These are phyloP conservation scores for Macropodus opercularis DNA, from an alignment of 2,797 vertebrate genomes.

Conservation along the genomic window DNA sequence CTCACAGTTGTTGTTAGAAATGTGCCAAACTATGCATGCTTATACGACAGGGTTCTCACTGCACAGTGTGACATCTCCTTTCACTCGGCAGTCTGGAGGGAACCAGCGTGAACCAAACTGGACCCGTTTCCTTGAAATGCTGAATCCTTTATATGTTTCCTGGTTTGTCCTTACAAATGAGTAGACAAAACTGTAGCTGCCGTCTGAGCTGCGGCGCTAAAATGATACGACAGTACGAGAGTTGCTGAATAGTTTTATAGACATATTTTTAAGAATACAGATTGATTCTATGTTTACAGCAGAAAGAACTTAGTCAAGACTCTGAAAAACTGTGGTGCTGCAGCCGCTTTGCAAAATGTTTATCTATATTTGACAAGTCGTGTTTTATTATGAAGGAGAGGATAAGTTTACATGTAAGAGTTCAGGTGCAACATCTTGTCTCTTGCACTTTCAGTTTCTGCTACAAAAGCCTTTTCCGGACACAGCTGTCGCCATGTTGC, in stretches of 20 bases:
- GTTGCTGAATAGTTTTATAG: constrained; percentile 56
- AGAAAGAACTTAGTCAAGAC: constrained; percentile 10
- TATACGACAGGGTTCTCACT: constrained; percentile 16
- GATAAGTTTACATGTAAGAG: constrained; percentile 25
- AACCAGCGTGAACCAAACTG: neutral
- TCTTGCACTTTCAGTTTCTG: neutral
- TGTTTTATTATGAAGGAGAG: constrained; percentile 17
- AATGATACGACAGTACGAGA: constrained; percentile 22
- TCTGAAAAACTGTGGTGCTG: constrained; percentile 32
- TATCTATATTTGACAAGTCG: constrained; percentile 20
- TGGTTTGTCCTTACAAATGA: constrained; percentile 8
- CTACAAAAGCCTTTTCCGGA: too few relatives aligned
- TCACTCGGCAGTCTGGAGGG: neutral
- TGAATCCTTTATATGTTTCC: constrained; percentile 40
- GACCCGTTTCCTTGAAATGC: constrained; percentile 6
- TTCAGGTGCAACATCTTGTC: constrained; percentile 25
- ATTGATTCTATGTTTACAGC: constrained; percentile 36
- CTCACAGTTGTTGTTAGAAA: constrained; percentile 5
- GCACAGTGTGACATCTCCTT: constrained; percentile 8
- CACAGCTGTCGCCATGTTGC: too few relatives aligned
- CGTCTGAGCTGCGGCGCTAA: constrained; percentile 17
- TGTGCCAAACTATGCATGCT: constrained; percentile 62
- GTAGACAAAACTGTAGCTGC: constrained; percentile 20
- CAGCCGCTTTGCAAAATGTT: constrained; percentile 36
- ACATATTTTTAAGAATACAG: constrained; percentile 50